Evolutionary conservation across 2,113 vertebrate genomes (phyloP).

Genomic region (Leucoraja erinaceus): DNA sequence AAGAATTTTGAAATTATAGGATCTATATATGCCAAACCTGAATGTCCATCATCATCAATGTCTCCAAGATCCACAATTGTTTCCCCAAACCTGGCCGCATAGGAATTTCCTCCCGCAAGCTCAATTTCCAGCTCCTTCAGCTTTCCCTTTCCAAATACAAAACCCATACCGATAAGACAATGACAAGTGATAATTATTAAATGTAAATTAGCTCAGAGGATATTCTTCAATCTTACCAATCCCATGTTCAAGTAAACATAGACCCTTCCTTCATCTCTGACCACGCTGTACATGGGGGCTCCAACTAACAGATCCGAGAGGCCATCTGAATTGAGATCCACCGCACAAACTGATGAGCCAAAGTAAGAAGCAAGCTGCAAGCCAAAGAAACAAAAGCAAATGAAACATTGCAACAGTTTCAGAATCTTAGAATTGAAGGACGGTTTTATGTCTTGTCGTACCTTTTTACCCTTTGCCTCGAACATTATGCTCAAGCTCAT

Average conservation of each 20-base stretch:
- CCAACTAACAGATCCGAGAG: slow-evolving; percentile 88
- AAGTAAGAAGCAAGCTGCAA: slow-evolving; percentile 90
- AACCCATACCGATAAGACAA: neutral
- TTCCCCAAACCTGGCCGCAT: slow-evolving; percentile 86
- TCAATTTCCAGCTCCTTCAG: slow-evolving; percentile 67
- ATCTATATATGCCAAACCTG: slow-evolving; percentile 59
- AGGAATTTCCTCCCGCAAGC: slow-evolving; percentile 69
- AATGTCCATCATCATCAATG: slow-evolving; percentile 86
- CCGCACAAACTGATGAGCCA: slow-evolving; percentile 76
- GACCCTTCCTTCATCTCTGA: slow-evolving; percentile 86
- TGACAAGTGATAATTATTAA: neutral
- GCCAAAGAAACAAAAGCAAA: slow-evolving; percentile 15
- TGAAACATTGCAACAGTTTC: slow-evolving; percentile 7
- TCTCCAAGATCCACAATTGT: slow-evolving; percentile 83
- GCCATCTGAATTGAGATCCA: slow-evolving; percentile 85
- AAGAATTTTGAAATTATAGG: neutral
- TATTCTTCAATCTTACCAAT: slow-evolving; percentile 55
- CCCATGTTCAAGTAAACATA: slow-evolving; percentile 88
- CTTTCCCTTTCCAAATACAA: slow-evolving; percentile 51
- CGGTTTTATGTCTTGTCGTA: slow-evolving; percentile 43
- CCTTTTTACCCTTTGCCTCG: slow-evolving; percentile 72
- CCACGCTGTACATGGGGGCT: slow-evolving; percentile 75
- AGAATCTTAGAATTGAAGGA: neutral
- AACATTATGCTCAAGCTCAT: slow-evolving; percentile 58
- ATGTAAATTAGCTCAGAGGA: neutral